Evolutionary conservation across 2,797 vertebrate genomes (phyloP), one percentile per base, ranked within the genome.

Genomic region (Liparis tanakae): DNA sequence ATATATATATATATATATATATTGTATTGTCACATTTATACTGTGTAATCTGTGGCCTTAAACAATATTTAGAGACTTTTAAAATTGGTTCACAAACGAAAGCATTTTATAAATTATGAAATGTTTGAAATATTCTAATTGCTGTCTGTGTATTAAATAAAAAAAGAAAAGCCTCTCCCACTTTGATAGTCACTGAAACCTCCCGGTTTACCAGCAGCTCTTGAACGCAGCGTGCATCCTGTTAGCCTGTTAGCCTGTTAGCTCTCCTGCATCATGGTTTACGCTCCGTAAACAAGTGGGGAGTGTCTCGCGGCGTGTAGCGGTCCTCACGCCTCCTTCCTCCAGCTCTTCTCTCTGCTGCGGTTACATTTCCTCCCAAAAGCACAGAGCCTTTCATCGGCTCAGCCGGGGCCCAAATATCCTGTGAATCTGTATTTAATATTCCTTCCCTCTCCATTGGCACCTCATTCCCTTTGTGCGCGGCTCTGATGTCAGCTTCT

Each of bases 381-480:
- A 85, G 83, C 77, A 80, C 70, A 82, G 75, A 85, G 76, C 66
- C 57, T 85, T 88, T 87, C 66, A 85, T 87, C 83, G 71, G 66
- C 85, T 77, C 83, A 88, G 83, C 81, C 81, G 87, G 82, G 69
- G 72, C 60, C 76, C 70, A 85, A 87, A 87, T 80, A 87, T 75
- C 68, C 74, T 58, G 30, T 89, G 79, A 90, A 90, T 91, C 79
- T 55, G 46, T 89, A 76, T 89, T 90, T 88, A 88, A 87, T 87
- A 90, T 91, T 90, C 83, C 43, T 70, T 72, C 37, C 65, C 36
- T 36, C 69, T 80, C 71, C 25, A 30, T 58, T 76, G 76, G 78
- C 64, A 64, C 82, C 78, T 82, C 68, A 69, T 84, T 81, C 69
- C 78, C 81, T 89, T 85, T 83, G 82, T 86, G 82, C 25, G 43